Conservation (phyloP, 2,797 vertebrate genomes). For the Miichthys miiuy region DNA sequence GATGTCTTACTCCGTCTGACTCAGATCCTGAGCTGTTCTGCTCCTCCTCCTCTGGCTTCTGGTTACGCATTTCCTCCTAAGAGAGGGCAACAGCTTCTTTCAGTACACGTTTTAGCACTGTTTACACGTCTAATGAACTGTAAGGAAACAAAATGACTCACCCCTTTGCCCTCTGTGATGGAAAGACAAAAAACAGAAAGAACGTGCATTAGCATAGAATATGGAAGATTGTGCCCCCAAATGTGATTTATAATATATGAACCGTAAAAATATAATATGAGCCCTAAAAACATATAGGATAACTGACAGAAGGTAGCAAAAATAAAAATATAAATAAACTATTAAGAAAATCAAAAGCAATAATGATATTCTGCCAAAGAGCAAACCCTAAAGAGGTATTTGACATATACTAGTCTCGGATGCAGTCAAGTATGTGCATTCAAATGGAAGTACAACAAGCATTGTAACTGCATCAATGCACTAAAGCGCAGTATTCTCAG, state of each 20-base stretch:
- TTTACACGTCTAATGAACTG: not conserved
- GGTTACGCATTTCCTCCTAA: rapidly evolving
- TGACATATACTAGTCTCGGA: not conserved
- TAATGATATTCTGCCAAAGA: not conserved
- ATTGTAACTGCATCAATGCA: not conserved
- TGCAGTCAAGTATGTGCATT: not conserved
- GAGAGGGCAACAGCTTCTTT: not conserved
- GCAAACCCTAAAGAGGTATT: not conserved
- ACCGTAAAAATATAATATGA: no score
- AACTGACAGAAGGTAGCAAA: no score
- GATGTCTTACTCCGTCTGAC: conserved; percentile 12
- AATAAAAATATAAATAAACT: not conserved
- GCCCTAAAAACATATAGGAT: no score
- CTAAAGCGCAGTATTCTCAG: not conserved
- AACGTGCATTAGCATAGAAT: not conserved
- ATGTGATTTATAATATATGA: no score
- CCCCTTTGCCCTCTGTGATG: rapidly evolving
- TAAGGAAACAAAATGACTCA: conserved; percentile 33
- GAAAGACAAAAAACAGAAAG: conserved; percentile 2
- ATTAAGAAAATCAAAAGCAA: not conserved
- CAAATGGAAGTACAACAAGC: not conserved
- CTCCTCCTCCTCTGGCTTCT: rapidly evolving
- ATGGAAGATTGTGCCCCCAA: not conserved
- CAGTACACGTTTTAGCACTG: conserved; percentile 5
- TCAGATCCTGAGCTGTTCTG: rapidly evolving